phyloP scores from a whole-genome alignment of 1,140 invertebrate species.

The Neodiprion lecontei region DNA sequence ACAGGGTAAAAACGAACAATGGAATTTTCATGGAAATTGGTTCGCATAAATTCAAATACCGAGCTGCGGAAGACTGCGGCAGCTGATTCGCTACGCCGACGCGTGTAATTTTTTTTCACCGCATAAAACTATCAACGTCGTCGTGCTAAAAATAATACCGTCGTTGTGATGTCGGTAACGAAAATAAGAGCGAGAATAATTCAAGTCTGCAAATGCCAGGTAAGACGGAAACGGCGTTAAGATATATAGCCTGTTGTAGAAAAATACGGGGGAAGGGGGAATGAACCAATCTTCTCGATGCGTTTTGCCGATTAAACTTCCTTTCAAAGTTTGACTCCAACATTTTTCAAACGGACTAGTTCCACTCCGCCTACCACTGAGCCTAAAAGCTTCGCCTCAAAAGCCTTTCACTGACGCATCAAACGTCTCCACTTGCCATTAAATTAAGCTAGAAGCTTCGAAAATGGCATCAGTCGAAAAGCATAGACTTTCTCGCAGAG shows the following conservation, averaged over 20 bases:
- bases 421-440: background rate
- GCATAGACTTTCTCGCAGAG: no score
- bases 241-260: no score
- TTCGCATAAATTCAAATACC: background rate
- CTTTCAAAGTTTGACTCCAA: background rate
- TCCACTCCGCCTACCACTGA: background rate
- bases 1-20: background rate
- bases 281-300: background rate
- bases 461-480: background rate
- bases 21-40: background rate
- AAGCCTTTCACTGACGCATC: conserved; percentile 1
- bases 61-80: background rate
- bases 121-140: no score
- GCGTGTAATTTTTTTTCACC: background rate
- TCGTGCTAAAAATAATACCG: no score
- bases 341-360: background rate
- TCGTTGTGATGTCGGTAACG: no score
- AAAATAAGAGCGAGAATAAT: no score
- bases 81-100: background rate
- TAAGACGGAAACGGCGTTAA: no score
- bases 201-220: no score
- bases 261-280: background rate
- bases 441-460: conserved; percentile 1
- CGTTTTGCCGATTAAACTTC: background rate
- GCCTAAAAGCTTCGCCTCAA: conserved; percentile 2